Evolutionary conservation across 2,113 vertebrate species (phyloP), one percentile per base, ranked within the genome.

Genomic region (Myocastor coypus): DNA sequence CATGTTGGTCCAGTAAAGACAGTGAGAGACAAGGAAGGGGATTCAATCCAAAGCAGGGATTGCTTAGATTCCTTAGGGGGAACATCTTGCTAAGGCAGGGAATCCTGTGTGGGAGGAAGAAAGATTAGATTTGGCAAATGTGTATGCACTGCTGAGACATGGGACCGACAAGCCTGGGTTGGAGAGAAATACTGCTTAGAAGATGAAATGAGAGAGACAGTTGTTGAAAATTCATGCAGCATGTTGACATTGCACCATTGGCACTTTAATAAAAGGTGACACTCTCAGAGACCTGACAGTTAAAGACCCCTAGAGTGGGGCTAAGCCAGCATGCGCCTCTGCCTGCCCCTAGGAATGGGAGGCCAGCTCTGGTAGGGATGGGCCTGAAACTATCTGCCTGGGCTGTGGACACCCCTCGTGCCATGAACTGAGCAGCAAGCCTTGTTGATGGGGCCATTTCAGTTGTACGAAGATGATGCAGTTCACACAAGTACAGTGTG

Each of bases 281-380:
- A 34, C 22, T 78, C 55, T 26, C 71, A n/a, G 59, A 89, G 63
- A 55, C 71, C 73, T 22, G 20, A 93, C 83, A 42, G 37, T 37
- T 55, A 64, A 61, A 34, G 37, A 22, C 37, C 14, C 20, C 4
- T 13, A 26, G 37, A 28, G 40, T 26, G 40, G 32, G 55, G n/a
- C 24, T 34, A 5, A 22, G 46, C 59, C 37, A 0, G 13, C 16
- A 4, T 5, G 28, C 40, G 2, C 42, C 34, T 87, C 7, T 7
- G 0, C 19, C 8, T 11, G 10, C 83, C 55, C 19, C 17, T 0
- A 3, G 24, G 63, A 37, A 42, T 30, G 4, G 24, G n/a, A 83
- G 50, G 17, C 46, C 73, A 12, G 12, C 0, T 0, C 0, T n/a
- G 46, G 16, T 20, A 37, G 52, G 5, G 57, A 9, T 0, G 24